A percentile compares a stretch with the other conserved stretches of the same genome.
phyloP scores from a whole-genome alignment of 2,888 invertebrate species.

The Tachina fera region DNA sequence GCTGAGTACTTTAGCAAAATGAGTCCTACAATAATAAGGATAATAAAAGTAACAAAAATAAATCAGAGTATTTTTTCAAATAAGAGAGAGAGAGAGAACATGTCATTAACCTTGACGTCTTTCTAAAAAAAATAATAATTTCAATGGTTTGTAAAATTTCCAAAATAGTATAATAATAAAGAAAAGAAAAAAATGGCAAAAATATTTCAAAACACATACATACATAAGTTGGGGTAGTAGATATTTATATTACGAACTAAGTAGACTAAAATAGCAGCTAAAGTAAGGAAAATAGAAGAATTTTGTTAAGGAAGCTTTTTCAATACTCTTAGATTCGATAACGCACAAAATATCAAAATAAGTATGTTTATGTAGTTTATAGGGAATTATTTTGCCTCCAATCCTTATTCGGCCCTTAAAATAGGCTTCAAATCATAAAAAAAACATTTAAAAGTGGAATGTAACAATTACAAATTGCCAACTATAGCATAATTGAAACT shows the following conservation, averaged over 20 bases:
- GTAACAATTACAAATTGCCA: neutral
- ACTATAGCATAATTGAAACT: constrained; percentile 2
- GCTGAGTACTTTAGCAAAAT: constrained; percentile 52
- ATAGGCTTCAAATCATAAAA: too few relatives aligned
- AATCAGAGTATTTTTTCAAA: constrained; percentile 17
- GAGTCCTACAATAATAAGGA: constrained; percentile 46
- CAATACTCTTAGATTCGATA: too few relatives aligned
- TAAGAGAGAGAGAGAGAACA: constrained; percentile 32
- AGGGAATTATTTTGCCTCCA: too few relatives aligned
- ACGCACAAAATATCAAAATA: too few relatives aligned
- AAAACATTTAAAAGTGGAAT: neutral
- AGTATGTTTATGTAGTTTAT: too few relatives aligned
- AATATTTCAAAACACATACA: neutral
- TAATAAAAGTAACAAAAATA: constrained; percentile 33
- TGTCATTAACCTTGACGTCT: constrained; percentile 70
- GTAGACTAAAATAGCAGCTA: constrained; percentile 8
- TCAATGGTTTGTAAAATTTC: constrained; percentile 58
- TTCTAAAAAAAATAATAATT: constrained; percentile 38
- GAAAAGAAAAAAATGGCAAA: neutral
- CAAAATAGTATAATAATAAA: constrained; percentile 35
- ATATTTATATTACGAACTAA: neutral
- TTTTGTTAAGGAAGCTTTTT: too few relatives aligned
- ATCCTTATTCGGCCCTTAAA: too few relatives aligned
- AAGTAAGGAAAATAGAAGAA: too few relatives aligned
- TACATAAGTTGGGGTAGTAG: neutral